phyloP scores from a whole-genome alignment of 2,797 vertebrate species.

The Propithecus perrieri region DNA sequence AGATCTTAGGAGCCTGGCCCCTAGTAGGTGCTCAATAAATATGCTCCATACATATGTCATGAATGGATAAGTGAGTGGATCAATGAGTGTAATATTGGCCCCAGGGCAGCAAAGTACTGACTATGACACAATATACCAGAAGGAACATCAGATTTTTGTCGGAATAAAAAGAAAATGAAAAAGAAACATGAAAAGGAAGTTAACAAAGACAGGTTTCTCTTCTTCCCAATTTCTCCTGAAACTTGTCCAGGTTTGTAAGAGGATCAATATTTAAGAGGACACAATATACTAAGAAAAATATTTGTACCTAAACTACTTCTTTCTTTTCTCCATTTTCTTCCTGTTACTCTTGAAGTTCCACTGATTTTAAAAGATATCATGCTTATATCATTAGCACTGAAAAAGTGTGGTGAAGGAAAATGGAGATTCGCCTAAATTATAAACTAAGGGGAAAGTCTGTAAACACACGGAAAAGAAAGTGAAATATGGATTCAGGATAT shows the following conservation, averaged over 20 bases:
- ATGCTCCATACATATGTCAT: not conserved
- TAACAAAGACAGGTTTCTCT: not conserved
- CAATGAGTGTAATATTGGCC: not conserved
- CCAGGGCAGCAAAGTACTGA: not conserved
- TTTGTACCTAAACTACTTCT: not conserved
- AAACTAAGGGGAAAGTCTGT: not conserved
- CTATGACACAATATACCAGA: not conserved
- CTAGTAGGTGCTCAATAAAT: not conserved
- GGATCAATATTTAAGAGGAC: not conserved
- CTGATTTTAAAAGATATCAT: not conserved
- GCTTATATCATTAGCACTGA: not conserved
- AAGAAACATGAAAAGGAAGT: not conserved
- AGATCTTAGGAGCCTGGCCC: not conserved
- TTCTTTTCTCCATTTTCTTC: constrained; percentile 14
- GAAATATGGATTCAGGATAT: not conserved
- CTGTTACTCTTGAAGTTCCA: not conserved
- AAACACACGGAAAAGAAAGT: constrained; percentile 36
- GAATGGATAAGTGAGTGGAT: not conserved
- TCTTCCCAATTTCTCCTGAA: not conserved
- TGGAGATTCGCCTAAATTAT: not conserved
- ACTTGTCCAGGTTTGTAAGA: not conserved
- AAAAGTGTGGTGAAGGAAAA: not conserved
- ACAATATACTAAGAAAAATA: not conserved
- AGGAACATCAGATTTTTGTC: not conserved
- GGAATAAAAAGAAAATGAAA: not conserved